phyloP scores from a whole-genome alignment of 1,140 invertebrate species.

The Planococcus citri region DNA sequence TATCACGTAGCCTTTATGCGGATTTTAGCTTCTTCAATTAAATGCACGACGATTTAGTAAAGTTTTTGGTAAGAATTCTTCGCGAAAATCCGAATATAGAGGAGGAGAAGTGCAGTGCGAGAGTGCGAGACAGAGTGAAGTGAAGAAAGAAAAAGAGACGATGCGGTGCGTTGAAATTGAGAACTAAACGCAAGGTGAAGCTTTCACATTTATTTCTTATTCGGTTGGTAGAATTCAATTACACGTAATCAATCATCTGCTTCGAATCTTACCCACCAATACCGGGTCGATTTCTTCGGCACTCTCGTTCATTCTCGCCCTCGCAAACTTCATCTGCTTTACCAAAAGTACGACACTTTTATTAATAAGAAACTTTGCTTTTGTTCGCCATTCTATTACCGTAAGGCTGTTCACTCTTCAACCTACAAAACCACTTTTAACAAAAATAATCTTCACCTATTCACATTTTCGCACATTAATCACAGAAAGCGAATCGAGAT shows the following conservation, averaged over 20 bases:
- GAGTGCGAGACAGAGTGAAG: too few species aligned
- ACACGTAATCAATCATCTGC: conserved; percentile 20
- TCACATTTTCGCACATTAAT: conserved; percentile 18
- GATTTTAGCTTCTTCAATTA: not conserved
- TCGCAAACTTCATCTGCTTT: conserved; percentile 9
- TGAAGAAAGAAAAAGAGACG: not conserved
- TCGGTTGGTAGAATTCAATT: conserved; percentile 13
- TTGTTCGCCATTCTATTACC: conserved; percentile 14
- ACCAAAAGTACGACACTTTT: conserved; percentile 12
- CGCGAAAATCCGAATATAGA: too few species aligned
- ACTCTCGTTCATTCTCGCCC: not conserved
- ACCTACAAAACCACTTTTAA: conserved; percentile 17
- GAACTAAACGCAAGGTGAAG: conserved; percentile 9
- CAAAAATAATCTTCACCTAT: conserved; percentile 20
- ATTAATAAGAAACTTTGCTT: conserved; percentile 20
- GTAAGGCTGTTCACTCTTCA: conserved; percentile 3
- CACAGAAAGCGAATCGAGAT: not conserved
- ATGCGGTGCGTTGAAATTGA: not conserved
- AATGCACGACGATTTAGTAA: not conserved
- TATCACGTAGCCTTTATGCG: not conserved
- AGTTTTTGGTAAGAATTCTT: not conserved
- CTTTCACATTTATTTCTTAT: conserved; percentile 18
- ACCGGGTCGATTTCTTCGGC: not conserved
- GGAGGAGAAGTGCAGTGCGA: too few species aligned
- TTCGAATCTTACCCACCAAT: not conserved